Conservation (phyloP, 2,113 vertebrate species). For the Anguilla rostrata region DNA sequence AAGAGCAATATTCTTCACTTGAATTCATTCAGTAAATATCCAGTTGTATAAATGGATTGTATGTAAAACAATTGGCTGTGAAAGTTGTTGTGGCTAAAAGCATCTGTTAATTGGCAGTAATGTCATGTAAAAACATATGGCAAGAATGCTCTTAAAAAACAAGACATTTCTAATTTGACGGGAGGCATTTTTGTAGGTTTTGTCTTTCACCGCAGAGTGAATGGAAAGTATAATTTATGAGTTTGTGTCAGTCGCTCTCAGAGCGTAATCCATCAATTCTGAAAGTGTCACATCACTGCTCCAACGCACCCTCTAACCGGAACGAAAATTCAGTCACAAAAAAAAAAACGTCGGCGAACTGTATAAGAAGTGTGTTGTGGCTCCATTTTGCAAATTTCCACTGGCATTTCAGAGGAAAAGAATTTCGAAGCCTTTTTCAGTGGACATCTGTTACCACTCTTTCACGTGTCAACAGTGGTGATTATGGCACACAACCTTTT, state of each 20-base stretch:
- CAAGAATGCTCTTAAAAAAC: background rate
- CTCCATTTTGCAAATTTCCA: conserved; percentile 11
- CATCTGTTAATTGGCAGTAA: background rate
- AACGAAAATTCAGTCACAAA: conserved; percentile 5
- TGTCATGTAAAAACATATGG: no score
- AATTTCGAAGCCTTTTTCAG: background rate
- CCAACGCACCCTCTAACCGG: background rate
- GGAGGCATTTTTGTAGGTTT: background rate
- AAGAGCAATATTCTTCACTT: no score
- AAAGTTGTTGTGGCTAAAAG: background rate
- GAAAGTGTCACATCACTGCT: conserved; percentile 8
- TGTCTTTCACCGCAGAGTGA: background rate
- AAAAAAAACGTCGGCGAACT: background rate
- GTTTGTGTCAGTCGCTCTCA: background rate
- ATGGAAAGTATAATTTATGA: background rate
- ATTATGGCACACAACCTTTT: background rate
- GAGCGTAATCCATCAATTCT: conserved; percentile 3
- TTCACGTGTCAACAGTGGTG: background rate
- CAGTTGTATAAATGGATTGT: background rate
- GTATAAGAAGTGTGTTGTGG: background rate
- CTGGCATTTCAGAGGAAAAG: background rate
- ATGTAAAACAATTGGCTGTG: background rate
- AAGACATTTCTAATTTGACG: background rate
- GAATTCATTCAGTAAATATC: background rate
- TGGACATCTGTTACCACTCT: conserved; percentile 13